phyloP scores from a whole-genome alignment of 2,797 vertebrate species.

The Anas flavirostris region DNA sequence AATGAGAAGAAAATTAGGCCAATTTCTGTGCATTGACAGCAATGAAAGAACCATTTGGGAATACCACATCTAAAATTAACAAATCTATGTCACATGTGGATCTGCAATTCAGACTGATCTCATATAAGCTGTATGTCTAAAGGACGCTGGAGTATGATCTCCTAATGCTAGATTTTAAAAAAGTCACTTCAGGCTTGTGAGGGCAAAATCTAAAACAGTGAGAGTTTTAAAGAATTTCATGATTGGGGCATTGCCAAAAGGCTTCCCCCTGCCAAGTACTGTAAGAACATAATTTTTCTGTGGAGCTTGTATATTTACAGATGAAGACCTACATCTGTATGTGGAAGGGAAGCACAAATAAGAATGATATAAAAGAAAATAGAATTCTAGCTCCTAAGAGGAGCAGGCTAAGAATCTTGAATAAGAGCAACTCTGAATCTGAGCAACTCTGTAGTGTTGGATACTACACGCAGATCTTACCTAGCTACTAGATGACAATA shows the following conservation, averaged over 20 bases:
- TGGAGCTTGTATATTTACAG: not conserved
- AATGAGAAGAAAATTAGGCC: not conserved
- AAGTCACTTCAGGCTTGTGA: not conserved
- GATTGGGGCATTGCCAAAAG: not conserved
- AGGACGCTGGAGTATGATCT: not conserved
- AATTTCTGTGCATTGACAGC: not conserved
- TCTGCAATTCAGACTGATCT: not conserved
- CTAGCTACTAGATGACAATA: not conserved
- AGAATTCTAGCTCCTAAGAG: not conserved
- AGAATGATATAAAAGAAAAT: not conserved
- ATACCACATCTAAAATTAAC: not conserved
- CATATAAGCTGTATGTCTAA: not conserved
- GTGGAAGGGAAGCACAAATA: not conserved
- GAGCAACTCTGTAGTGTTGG: not conserved
- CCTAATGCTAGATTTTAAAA: not conserved
- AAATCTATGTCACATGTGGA: not conserved
- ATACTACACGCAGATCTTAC: fast-evolving
- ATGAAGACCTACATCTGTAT: not conserved
- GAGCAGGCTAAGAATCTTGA: not conserved
- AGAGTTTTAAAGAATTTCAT: fast-evolving
- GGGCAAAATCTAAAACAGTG: not conserved
- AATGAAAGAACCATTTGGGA: not conserved
- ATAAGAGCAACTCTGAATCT: not conserved
- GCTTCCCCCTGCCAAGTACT: fast-evolving
- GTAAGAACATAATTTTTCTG: not conserved